phyloP scores from a whole-genome alignment of 2,113 vertebrate genomes.

The human (Homo sapiens) region GRCh38 chr3:121128501-121129000 shows the following conservation, averaged over 20 bases:
- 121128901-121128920: neutral
- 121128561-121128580: neutral
- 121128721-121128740: neutral
- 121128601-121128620: slow-evolving; percentile 43
- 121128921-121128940: neutral
- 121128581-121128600: slow-evolving; percentile 8
- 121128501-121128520: neutral
- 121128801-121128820: neutral
- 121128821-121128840: neutral
- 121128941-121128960: neutral
- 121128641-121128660: slow-evolving; percentile 2
- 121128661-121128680: neutral
- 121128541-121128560: neutral
- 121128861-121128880: neutral
- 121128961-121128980: neutral
- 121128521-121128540: slow-evolving; percentile 9
- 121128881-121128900: neutral
- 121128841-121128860: neutral
- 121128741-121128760: slow-evolving; percentile 9
- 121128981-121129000: neutral
- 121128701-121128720: slow-evolving; percentile 18
- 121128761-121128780: slow-evolving; percentile 1
- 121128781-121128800: neutral
- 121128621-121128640: slow-evolving; percentile 18
- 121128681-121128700: neutral